A percentile compares a stretch with the other conserved stretches of the same genome.
Evolutionary conservation across 2,113 vertebrate genomes (phyloP).

Genomic region (Mugil cephalus): DNA sequence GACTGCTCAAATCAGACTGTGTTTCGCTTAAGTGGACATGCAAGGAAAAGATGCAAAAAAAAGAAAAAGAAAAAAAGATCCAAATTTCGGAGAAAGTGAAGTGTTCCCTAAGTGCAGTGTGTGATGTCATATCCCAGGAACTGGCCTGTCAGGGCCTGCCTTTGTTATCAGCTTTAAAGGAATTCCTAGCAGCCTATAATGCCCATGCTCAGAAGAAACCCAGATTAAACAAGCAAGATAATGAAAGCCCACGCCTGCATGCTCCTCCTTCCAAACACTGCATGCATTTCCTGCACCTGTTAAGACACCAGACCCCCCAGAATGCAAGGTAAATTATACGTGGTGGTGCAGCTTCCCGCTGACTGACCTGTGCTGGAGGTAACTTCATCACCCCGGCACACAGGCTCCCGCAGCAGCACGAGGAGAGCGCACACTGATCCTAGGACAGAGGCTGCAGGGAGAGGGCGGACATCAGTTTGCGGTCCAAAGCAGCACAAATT

Average conservation of each 20-base stretch:
- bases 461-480: neutral
- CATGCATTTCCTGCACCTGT: neutral
- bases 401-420: conserved; percentile 58
- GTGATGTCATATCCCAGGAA: neutral
- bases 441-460: conserved; percentile 55
- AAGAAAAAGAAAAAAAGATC: too few relatives aligned
- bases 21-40: too few relatives aligned
- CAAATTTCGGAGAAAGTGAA: too few relatives aligned
- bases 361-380: conserved; percentile 68
- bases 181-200: conserved; percentile 5
- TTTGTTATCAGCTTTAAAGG: conserved; percentile 19
- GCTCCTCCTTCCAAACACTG: neutral
- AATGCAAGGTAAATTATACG: neutral
- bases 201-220: neutral
- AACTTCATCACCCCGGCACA: conserved; percentile 63
- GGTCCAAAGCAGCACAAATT: neutral
- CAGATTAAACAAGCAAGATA: neutral
- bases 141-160: conserved; percentile 20
- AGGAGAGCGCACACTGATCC: conserved; percentile 63
- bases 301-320: neutral
- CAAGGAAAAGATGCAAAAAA: too few relatives aligned
- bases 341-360: conserved; percentile 1
- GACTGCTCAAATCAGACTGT: too few relatives aligned
- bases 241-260: neutral
- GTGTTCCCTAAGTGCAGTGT: too few relatives aligned